Percentiles rank a stretch among this genome's conserved stretches.
These are phyloP conservation scores for Eupithecia pulchellata DNA, from an alignment of 2,888 invertebrate genomes.

Conservation along the genomic window DNA sequence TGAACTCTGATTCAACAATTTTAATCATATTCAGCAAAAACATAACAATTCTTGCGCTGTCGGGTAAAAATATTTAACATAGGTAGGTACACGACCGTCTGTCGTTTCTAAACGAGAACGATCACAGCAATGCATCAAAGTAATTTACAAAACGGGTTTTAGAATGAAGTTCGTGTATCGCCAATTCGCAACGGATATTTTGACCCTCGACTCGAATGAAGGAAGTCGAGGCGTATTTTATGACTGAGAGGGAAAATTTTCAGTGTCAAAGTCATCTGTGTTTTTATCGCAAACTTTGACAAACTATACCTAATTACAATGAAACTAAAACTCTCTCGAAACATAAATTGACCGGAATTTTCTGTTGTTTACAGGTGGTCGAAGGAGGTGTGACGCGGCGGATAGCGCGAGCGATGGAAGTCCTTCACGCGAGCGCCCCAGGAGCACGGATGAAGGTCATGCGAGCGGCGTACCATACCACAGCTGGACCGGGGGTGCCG, in stretches of 20 bases:
- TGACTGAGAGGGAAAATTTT: not conserved
- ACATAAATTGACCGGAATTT: not conserved
- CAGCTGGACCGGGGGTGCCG: constrained; percentile 73
- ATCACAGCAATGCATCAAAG: constrained; percentile 11
- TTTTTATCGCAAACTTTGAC: not conserved
- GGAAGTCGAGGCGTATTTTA: not conserved
- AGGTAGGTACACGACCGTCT: not conserved
- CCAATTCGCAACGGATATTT: constrained; percentile 7
- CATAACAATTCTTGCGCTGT: not conserved
- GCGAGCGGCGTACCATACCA: constrained; percentile 85
- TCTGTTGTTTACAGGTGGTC: constrained; percentile 66
- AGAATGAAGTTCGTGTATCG: constrained; percentile 11
- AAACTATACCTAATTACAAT: not conserved
- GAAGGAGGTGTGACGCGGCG: constrained; percentile 81
- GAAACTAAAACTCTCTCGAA: not conserved
- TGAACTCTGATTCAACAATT: constrained; percentile 27
- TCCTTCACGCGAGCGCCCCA: constrained; percentile 88
- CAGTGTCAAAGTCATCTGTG: not conserved
- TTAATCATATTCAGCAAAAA: constrained; percentile 8
- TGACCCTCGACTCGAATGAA: not conserved
- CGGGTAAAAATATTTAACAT: not conserved
- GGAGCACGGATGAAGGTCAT: constrained; percentile 89
- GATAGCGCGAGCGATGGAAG: constrained; percentile 87
- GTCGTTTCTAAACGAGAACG: not conserved
- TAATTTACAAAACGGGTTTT: constrained; percentile 5